Evolutionary conservation across 2,113 vertebrate genomes (phyloP).

Genomic region (Hippocampus barbouri): DNA sequence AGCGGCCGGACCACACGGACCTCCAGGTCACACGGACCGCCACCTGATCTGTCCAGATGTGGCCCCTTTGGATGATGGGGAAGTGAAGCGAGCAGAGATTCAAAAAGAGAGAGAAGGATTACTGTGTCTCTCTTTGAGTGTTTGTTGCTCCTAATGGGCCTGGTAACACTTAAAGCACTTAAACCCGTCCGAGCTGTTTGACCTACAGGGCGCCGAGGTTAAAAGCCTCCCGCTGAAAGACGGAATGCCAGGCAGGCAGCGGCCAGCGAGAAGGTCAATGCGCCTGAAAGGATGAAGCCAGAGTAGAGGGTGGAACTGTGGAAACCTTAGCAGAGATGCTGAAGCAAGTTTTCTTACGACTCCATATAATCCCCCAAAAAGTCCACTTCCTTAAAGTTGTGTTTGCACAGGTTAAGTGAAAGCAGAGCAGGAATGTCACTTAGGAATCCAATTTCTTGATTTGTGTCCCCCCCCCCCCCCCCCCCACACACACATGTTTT

Average conservation of each 20-base stretch:
- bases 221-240: constrained; percentile 67
- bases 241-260: constrained; percentile 20
- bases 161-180: constrained; percentile 68
- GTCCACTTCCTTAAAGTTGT: neutral
- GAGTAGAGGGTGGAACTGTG: neutral
- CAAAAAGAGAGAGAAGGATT: constrained; percentile 26
- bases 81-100: neutral
- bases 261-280: neutral
- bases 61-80: constrained; percentile 17
- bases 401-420: neutral
- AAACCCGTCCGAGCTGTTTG: constrained; percentile 58
- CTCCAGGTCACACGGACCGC: constrained; percentile 27
- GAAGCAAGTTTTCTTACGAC: neutral
- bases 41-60: constrained; percentile 42
- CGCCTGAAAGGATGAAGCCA: neutral
- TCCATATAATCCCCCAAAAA: neutral
- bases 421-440: constrained; percentile 2
- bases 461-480: neutral
- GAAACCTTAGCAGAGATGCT: neutral
- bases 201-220: constrained; percentile 56
- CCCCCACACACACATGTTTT: neutral
- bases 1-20: constrained; percentile 24
- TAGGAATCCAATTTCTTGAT: neutral
- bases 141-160: constrained; percentile 66
- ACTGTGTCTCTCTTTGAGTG: constrained; percentile 49